Percentiles rank a stretch among this genome's conserved stretches.
Conservation (phyloP, 2,888 invertebrate species). For the Metacarcinus magister region DNA sequence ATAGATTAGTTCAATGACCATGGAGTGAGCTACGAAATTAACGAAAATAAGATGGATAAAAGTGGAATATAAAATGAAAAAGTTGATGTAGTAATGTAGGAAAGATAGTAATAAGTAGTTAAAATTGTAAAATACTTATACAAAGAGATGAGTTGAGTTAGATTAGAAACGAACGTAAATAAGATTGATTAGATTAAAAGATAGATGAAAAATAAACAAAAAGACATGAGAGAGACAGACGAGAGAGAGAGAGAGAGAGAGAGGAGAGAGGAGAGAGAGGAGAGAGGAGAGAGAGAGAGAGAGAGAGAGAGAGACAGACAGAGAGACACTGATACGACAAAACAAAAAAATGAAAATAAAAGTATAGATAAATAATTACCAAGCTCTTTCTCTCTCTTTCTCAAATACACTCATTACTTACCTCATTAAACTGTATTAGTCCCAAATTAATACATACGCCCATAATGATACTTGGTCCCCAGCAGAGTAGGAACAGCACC, state of each 20-base stretch:
- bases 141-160: too few species aligned
- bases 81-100: too few species aligned
- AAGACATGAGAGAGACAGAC: not conserved
- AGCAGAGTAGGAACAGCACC: constrained; percentile 85
- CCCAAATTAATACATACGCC: constrained; percentile 85
- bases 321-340: not conserved
- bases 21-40: too few species aligned
- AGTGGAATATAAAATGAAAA: too few species aligned
- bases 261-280: constrained; percentile 49
- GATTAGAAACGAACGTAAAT: too few species aligned
- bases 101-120: too few species aligned
- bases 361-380: not conserved
- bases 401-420: not conserved
- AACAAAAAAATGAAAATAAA: not conserved
- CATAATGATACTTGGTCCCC: constrained; percentile 86
- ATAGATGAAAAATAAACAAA: not conserved
- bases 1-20: too few species aligned
- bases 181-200: too few species aligned
- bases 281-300: constrained; percentile 44
- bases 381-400: not conserved
- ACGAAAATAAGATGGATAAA: too few species aligned
- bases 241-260: too few species aligned
- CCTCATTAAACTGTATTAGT: constrained; percentile 77
- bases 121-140: too few species aligned
- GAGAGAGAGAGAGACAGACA: not conserved